phyloP scores from a whole-genome alignment of 2,113 vertebrate genomes.

The Todiramphus chloris region DNA sequence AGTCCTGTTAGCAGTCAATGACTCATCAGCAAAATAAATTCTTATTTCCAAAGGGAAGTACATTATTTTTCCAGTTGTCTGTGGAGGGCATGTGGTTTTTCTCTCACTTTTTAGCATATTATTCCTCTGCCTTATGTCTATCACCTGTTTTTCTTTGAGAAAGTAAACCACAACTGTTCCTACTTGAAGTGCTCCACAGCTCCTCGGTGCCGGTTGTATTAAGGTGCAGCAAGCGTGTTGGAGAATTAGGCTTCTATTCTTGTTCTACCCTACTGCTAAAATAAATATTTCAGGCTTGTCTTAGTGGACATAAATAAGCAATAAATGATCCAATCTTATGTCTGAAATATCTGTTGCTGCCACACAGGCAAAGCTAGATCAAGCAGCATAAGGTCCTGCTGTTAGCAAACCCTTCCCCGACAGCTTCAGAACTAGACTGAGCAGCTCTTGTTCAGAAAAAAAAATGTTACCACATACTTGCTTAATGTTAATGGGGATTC shows the following conservation, averaged over 20 bases:
- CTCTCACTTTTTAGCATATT: not conserved
- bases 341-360: not conserved
- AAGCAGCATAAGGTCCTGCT: not conserved
- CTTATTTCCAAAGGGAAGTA: not conserved
- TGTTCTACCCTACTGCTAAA: not conserved
- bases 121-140: not conserved
- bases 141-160: not conserved
- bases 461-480: not conserved
- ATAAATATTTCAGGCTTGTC: not conserved
- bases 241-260: not conserved
- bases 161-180: not conserved
- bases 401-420: not conserved
- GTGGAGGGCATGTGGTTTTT: not conserved
- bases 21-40: not conserved
- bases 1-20: not conserved
- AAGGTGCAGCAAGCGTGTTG: not conserved
- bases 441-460: not conserved
- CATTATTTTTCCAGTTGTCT: not conserved
- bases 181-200: not conserved
- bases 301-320: not conserved
- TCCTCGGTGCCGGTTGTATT: not conserved
- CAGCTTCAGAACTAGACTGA: constrained; percentile 7
- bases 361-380: not conserved
- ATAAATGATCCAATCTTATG: not conserved
- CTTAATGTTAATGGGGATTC: constrained; percentile 11